These are phyloP conservation scores for Corvus moneduloides DNA, from an alignment of 2,113 vertebrate genomes.

Conservation along the genomic window DNA sequence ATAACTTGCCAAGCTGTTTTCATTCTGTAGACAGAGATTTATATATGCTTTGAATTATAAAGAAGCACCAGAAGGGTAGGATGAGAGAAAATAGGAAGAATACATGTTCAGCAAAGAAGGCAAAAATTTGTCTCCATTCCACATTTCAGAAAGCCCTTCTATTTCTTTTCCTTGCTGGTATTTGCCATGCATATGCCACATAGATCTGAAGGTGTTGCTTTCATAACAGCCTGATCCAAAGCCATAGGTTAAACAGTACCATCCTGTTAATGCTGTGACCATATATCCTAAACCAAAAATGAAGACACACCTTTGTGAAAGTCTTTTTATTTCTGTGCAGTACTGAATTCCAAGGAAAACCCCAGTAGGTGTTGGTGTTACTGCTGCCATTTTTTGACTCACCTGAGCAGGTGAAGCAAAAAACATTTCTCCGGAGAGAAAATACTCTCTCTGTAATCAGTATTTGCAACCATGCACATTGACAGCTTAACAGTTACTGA, in stretches of 20 bases:
- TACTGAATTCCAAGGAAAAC: not conserved
- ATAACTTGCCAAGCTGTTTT: conserved; percentile 53
- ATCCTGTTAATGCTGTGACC: not conserved
- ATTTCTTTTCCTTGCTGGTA: not conserved
- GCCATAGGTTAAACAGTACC: not conserved
- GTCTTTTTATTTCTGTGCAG: not conserved
- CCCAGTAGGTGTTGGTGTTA: not conserved
- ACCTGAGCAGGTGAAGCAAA: not conserved
- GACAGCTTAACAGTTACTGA: not conserved
- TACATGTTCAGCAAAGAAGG: not conserved
- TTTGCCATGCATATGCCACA: not conserved
- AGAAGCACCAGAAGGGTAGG: not conserved
- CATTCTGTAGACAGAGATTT: conserved; percentile 40
- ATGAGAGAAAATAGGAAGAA: not conserved
- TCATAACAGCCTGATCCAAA: not conserved
- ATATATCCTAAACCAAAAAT: not conserved
- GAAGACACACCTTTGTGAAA: not conserved
- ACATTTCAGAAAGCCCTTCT: not conserved
- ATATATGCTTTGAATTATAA: conserved; percentile 28
- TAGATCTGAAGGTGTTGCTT: not conserved
- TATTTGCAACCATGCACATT: not conserved
- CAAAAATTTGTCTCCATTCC: not conserved
- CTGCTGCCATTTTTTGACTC: not conserved
- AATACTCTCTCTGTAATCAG: not conserved
- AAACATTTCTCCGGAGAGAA: not conserved